Evolutionary conservation across 2,888 invertebrate species (phyloP), one percentile per base, ranked within the genome.

Genomic region (Cosmorhoe ocellata): DNA sequence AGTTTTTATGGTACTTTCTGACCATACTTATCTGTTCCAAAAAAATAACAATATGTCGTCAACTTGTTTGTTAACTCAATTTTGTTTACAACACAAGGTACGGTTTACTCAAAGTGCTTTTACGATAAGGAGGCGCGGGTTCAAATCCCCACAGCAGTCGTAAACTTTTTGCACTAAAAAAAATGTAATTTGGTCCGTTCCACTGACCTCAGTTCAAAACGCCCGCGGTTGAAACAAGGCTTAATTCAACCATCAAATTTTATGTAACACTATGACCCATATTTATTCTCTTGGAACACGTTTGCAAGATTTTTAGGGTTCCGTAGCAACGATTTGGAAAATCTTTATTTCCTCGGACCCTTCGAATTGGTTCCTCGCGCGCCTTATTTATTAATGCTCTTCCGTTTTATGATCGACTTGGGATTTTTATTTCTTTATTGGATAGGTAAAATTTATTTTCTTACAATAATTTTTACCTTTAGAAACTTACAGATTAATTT

Each of bases 191-290:
- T 47, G 10, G 6, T 27, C 33, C 34, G 9, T 10, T 18, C 22
- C 22, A 33, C 38, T 48, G 52, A 47, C 43, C 52, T 32, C 34
- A 33, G 42, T 41, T 26, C 38, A 39, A 47, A 51, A 34, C 12
- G 40, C 33, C 41, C 9, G 46, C 41, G 30, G 46, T n/a, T 43
- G 31, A 39, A 31, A 47, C 52, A 42, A 47, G 42, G 28, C 43
- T 49, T 77, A 78, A 84, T 82, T 87, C 78, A 78, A 80, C 86
- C 87, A 86, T 88, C 81, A 89, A 90, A 86, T 88, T 89, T 89
- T 88, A 90, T 88, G 84, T 81, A 81, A 71, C 80, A 79, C 81
- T 81, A 81, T 84, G 80, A 81, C 81, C 82, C 76, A 81, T 85
- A 88, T 88, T 88, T 88, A 87, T 84, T 74, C 78, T 72, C 56